These are phyloP conservation scores for Eucera pruinosa DNA, from an alignment of 2,888 invertebrate species.

Conservation along the genomic window DNA sequence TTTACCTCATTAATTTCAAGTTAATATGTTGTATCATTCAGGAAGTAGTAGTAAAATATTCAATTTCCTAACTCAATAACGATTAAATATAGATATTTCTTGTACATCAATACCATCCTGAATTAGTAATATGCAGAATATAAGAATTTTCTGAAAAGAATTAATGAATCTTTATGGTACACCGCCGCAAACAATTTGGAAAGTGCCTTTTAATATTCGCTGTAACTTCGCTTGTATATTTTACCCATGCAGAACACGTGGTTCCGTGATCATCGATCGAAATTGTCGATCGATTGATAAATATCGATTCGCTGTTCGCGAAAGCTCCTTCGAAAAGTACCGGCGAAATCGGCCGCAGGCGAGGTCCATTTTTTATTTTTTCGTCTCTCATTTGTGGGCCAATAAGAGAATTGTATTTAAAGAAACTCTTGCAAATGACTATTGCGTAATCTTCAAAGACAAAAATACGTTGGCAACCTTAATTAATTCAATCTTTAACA, in stretches of 20 bases:
- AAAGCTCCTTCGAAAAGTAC: conserved; percentile 59
- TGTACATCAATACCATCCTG: not conserved
- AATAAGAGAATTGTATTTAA: conserved; percentile 52
- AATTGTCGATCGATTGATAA: conserved; percentile 59
- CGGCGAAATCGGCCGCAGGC: conserved; percentile 63
- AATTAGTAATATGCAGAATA: not conserved
- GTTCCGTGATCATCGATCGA: conserved; percentile 48
- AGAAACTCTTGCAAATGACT: conserved; percentile 25
- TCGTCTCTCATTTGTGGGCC: conserved; percentile 55
- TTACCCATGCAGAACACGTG: conserved; percentile 13
- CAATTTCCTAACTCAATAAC: no score
- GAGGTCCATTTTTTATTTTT: conserved; percentile 38
- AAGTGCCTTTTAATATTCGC: conserved; percentile 35
- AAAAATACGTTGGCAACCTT: not conserved
- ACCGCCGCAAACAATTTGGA: conserved; percentile 42
- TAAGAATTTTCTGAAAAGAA: not conserved
- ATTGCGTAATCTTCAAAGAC: conserved; percentile 18
- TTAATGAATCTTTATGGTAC: not conserved
- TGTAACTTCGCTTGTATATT: conserved; percentile 19
- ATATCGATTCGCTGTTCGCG: conserved; percentile 54
- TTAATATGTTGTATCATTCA: no score
- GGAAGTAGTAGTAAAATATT: no score
- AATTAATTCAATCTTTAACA: not conserved
- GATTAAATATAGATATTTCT: no score
- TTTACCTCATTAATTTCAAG: no score